phyloP scores from a whole-genome alignment of 2,113 vertebrate species.

The Rhea americana region DNA sequence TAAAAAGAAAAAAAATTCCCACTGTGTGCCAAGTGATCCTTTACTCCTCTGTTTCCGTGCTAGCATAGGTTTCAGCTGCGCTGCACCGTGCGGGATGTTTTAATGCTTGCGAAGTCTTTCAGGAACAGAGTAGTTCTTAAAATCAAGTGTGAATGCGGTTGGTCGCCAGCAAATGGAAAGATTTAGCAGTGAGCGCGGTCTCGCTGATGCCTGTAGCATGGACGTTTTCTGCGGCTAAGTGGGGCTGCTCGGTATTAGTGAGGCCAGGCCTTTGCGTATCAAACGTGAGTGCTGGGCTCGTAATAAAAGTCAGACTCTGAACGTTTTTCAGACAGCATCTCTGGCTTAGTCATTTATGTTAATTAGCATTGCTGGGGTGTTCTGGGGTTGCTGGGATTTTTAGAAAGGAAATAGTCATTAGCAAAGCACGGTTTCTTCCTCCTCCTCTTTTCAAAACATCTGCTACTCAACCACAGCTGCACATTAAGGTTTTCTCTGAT shows the following conservation, averaged over 20 bases:
- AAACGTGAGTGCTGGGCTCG: background rate
- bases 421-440: background rate
- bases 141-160: fast-evolving
- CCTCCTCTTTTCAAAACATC: background rate
- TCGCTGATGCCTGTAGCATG: background rate
- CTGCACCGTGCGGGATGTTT: background rate
- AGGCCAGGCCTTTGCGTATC: background rate
- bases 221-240: background rate
- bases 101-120: fast-evolving
- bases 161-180: background rate
- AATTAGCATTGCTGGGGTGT: background rate
- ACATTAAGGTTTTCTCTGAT: background rate
- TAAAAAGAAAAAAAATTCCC: background rate
- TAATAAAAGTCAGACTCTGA: background rate
- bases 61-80: background rate
- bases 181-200: background rate
- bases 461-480: background rate
- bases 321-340: background rate
- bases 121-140: background rate
- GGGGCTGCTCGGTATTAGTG: background rate
- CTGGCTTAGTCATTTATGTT: background rate
- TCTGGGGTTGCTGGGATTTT: conserved; percentile 11
- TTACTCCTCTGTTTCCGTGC: fast-evolving
- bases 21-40: fast-evolving
- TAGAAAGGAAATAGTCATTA: conserved; percentile 10